phyloP scores from a whole-genome alignment of 2,113 vertebrate species.

The Cebidichthys violaceus region DNA sequence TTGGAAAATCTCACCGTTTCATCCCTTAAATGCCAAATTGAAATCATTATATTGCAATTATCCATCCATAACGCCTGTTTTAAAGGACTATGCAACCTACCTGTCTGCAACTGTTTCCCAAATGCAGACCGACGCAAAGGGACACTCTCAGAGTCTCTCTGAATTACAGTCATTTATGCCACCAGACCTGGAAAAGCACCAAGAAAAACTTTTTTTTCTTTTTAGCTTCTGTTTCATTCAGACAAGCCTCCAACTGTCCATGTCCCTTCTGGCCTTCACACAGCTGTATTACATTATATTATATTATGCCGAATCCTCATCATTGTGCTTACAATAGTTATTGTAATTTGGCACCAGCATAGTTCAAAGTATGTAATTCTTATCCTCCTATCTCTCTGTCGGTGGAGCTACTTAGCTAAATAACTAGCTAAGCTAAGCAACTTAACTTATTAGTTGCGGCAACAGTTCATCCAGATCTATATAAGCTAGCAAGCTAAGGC shows the following conservation, averaged over 20 bases:
- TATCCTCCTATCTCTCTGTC: background rate
- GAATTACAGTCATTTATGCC: slow-evolving; percentile 46
- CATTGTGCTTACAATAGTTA: background rate
- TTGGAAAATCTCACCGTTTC: slow-evolving; percentile 38
- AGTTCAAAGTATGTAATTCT: background rate
- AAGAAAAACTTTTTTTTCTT: slow-evolving; percentile 10
- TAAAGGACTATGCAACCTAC: slow-evolving; percentile 1
- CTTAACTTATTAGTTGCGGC: background rate
- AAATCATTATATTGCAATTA: slow-evolving; percentile 19
- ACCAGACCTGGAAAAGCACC: slow-evolving; percentile 57
- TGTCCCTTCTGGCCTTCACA: slow-evolving; percentile 42
- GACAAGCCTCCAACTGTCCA: slow-evolving; percentile 28
- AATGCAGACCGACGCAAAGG: slow-evolving; percentile 35
- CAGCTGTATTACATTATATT: slow-evolving; percentile 4
- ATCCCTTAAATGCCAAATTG: slow-evolving; percentile 42
- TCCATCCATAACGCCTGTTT: background rate
- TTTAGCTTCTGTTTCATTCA: slow-evolving; percentile 40
- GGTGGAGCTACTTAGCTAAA: too few species aligned
- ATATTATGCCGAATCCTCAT: background rate
- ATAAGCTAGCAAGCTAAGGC: background rate
- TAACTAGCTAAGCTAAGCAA: background rate
- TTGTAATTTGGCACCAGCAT: background rate
- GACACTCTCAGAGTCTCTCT: slow-evolving; percentile 31
- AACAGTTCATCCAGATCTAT: background rate
- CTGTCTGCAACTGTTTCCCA: slow-evolving; percentile 10